Evolutionary conservation across 2,797 vertebrate species (phyloP), one percentile per base, ranked within the genome.

Genomic region (Psittacula echo): DNA sequence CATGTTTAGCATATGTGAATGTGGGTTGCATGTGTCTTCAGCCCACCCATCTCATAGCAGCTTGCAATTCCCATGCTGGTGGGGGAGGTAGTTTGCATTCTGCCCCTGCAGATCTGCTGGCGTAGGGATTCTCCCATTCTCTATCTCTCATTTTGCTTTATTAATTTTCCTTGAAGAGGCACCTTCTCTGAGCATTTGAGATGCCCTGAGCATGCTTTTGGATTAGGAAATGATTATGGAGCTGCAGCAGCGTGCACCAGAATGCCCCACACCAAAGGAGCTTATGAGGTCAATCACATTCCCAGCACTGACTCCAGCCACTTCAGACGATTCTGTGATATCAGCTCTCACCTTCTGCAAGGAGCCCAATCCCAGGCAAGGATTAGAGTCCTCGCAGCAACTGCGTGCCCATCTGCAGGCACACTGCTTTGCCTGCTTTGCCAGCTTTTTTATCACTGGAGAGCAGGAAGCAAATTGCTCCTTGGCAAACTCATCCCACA

Each of bases 1-100:
- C 1, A 4, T 7, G 10, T 8, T 41, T 3, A 5, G 21, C 0
- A 0, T 2, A 10, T 1, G 1, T 2, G 23, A 29, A 37, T 0
- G 6, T 7, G 45, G 29, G 14, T 16, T 53, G 29, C 50, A 24
- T 1, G 5, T 13, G 27, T 16, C 53, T 14, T 22, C 62, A 13
- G 42, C 5, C 58, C 2, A 5, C 41, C 44, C 5, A 2, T n/a
- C 48, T n/a, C 26, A 1, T 0, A 7, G 79, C 29, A 21, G 54
- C 1, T 2, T 3, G 47, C 9, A 17, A 3, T 9, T 17, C 58
- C 27, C 6, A 0, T 8, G 37, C 18, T 5, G 66, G 26, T 8
- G 18, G 44, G 21, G 44, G 34, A 14, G 64, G 22, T 7, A 4
- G 32, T 41, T 65, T 2, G 2, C 29, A 16, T 11, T 11, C 53